phyloP scores from a whole-genome alignment of 2,113 vertebrate genomes.

The Tauraco erythrolophus region DNA sequence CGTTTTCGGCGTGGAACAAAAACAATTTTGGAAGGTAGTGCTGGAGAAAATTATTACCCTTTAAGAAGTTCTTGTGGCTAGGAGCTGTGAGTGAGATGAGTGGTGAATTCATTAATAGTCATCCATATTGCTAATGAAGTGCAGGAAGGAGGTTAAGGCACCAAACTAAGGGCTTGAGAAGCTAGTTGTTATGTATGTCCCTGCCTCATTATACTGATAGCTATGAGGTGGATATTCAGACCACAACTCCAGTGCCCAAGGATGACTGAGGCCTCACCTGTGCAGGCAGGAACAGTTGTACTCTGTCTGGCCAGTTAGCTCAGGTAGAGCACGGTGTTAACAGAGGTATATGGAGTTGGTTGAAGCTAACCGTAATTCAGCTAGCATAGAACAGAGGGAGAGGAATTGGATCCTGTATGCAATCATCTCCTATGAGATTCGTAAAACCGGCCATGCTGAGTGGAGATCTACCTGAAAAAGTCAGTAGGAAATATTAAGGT shows the following conservation, averaged over 20 bases:
- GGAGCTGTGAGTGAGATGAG: background rate
- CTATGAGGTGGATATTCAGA: background rate
- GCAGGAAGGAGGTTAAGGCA: background rate
- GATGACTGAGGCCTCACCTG: background rate
- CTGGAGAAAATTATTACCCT: background rate
- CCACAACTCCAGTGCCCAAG: background rate
- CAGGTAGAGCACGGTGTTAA: background rate
- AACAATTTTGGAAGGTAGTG: background rate
- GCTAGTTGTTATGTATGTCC: background rate
- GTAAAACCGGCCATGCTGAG: background rate
- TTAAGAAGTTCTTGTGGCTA: background rate
- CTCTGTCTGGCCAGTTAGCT: background rate
- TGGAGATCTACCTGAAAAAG: background rate
- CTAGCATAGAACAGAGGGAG: accelerated
- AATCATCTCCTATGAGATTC: background rate
- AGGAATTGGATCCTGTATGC: background rate
- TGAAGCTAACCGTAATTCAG: background rate
- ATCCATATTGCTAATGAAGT: background rate
- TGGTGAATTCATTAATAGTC: background rate
- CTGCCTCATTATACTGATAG: background rate
- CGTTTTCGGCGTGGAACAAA: background rate
- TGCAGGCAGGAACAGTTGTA: background rate
- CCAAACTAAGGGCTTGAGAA: background rate
- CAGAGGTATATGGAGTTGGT: background rate
- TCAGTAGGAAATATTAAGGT: background rate